Percentiles rank a stretch among this genome's conserved stretches.
Conservation (phyloP, 2,113 vertebrate genomes). For the Apaloderma vittatum region DNA sequence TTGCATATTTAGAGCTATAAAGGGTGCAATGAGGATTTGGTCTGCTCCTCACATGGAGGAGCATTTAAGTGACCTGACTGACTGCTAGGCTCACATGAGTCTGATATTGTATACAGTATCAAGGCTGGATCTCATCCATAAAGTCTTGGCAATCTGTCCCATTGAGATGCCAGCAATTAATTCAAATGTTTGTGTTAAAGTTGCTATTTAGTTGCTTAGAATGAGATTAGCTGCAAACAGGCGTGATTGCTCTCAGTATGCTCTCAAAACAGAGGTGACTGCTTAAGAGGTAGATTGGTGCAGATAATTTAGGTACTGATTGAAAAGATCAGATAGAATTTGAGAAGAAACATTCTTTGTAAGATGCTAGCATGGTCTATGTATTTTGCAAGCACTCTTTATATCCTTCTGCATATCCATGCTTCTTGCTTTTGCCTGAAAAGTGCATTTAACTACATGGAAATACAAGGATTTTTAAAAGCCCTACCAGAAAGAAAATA, state of each 20-base stretch:
- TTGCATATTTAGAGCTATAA: not conserved
- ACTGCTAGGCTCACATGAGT: not conserved
- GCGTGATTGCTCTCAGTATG: not conserved
- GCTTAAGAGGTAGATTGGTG: not conserved
- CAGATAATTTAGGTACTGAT: not conserved
- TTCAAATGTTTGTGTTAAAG: slow-evolving; percentile 19
- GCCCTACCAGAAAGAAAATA: not conserved
- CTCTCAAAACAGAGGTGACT: not conserved
- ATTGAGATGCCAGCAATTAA: slow-evolving; percentile 1
- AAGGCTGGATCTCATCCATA: slow-evolving; percentile 3
- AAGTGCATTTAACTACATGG: not conserved
- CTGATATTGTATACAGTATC: not conserved
- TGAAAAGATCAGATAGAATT: not conserved
- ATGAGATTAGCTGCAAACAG: not conserved
- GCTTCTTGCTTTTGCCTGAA: not conserved
- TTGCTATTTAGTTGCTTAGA: not conserved
- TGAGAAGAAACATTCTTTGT: not conserved
- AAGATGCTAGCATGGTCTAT: not conserved
- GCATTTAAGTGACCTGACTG: not conserved
- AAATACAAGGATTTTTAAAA: not conserved
- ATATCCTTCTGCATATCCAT: not conserved
- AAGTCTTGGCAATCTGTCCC: not conserved
- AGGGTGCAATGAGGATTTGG: not conserved
- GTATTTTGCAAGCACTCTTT: not conserved
- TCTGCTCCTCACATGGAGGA: not conserved